Percentiles rank a stretch among this genome's conserved stretches.
These are phyloP conservation scores for Ophion ellenae DNA, from an alignment of 2,888 invertebrate species.

Conservation along the genomic window DNA sequence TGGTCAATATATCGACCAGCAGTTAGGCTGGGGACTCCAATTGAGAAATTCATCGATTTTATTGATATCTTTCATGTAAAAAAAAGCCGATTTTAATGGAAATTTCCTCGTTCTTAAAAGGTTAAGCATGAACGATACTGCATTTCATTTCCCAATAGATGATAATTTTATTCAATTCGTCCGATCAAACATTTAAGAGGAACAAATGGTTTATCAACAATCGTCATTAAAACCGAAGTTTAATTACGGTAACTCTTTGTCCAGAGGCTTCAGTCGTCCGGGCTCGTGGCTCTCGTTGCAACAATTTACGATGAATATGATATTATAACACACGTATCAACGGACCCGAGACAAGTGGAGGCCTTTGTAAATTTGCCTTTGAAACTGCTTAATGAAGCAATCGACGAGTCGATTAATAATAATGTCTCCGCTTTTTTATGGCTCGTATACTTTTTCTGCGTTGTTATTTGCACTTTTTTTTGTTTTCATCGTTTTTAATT, in stretches of 20 bases:
- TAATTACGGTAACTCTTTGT: neutral
- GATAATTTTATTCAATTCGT: neutral
- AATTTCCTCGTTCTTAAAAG: too few species aligned
- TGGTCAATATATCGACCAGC: too few species aligned
- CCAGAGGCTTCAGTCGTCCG: neutral
- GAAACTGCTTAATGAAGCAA: conserved; percentile 53
- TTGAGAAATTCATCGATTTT: too few species aligned
- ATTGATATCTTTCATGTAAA: too few species aligned
- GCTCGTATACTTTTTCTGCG: neutral
- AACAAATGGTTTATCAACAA: neutral
- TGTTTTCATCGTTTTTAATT: conserved; percentile 56
- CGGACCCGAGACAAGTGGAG: neutral
- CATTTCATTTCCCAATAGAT: too few species aligned
- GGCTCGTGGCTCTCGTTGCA: neutral
- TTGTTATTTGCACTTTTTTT: conserved; percentile 9
- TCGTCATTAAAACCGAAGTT: neutral
- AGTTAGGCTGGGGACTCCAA: too few species aligned
- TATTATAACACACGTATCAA: conserved; percentile 11
- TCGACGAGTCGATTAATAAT: conserved; percentile 59
- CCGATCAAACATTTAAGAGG: neutral
- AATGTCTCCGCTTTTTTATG: conserved; percentile 36
- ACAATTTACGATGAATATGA: conserved; percentile 1
- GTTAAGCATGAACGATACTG: too few species aligned
- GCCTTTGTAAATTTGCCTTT: conserved; percentile 52
- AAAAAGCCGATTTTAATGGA: too few species aligned